These are phyloP conservation scores for Coregonus suidteri DNA, from an alignment of 2,797 vertebrate genomes.

Conservation along the genomic window DNA sequence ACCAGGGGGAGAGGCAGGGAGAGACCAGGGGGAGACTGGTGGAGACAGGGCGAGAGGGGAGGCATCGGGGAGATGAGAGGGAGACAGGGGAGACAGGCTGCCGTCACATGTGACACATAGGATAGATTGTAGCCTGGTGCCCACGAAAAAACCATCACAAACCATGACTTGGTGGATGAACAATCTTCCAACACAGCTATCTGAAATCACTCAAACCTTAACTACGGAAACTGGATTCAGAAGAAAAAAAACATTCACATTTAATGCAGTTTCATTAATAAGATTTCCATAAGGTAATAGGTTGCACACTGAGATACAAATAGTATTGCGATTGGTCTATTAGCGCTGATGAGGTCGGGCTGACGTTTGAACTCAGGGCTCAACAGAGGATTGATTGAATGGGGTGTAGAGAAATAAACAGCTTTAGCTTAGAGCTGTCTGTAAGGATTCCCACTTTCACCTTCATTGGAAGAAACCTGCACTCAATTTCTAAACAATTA, in stretches of 20 bases:
- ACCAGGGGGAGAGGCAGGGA: background rate
- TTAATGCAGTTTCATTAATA: constrained; percentile 50
- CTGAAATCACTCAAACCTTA: constrained; percentile 46
- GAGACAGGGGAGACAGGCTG: background rate
- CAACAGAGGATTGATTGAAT: constrained; percentile 45
- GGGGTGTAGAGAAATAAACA: constrained; percentile 29
- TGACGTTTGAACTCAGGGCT: constrained; percentile 32
- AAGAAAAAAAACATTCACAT: constrained; percentile 39
- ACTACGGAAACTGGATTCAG: constrained; percentile 45
- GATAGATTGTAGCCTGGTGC: constrained; percentile 29
- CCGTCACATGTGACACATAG: background rate
- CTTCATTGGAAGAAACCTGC: background rate
- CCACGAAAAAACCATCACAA: constrained; percentile 41
- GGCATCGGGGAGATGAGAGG: no score
- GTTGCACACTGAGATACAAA: constrained; percentile 64
- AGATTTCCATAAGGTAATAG: constrained; percentile 71
- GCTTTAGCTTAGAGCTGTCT: constrained; percentile 5
- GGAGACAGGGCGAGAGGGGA: no score
- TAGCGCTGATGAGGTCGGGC: constrained; percentile 56
- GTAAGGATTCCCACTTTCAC: background rate
- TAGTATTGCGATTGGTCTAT: constrained; percentile 67
- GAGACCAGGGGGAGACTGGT: background rate
- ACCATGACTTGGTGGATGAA: constrained; percentile 53
- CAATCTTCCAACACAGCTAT: constrained; percentile 56
- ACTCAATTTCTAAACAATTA: background rate